Conservation (phyloP, 2,888 invertebrate species). For the Acanthoscelides obtectus region DNA sequence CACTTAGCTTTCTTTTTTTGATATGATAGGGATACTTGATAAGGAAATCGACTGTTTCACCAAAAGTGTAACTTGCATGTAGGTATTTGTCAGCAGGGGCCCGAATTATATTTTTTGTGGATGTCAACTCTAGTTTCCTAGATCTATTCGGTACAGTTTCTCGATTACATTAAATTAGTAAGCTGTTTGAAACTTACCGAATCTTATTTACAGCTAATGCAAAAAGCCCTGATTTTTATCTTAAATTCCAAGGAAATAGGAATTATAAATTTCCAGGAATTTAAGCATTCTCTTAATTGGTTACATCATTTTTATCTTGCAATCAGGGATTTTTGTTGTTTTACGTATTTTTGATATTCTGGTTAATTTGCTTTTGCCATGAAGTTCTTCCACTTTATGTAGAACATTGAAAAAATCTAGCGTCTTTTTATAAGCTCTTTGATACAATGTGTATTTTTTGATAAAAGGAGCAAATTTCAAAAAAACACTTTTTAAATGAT, state of each 20-base stretch:
- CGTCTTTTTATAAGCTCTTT: background rate
- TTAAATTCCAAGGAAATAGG: too few relatives aligned
- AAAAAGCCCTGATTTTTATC: too few relatives aligned
- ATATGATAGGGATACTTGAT: background rate
- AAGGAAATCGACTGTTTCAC: background rate
- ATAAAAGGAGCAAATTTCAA: background rate
- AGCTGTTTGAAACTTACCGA: too few relatives aligned
- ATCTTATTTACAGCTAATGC: too few relatives aligned
- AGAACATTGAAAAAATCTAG: background rate
- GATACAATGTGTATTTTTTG: background rate
- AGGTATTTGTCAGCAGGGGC: background rate
- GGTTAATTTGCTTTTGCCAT: background rate
- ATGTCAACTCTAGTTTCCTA: background rate
- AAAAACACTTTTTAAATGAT: background rate
- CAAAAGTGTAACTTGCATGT: background rate
- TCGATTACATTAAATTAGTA: too few relatives aligned
- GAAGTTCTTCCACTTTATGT: background rate
- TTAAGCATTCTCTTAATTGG: too few relatives aligned
- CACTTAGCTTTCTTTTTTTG: background rate
- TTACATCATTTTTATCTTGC: too few relatives aligned
- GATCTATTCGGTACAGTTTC: too few relatives aligned
- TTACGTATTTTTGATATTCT: background rate
- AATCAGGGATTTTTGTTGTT: too few relatives aligned
- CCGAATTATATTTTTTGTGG: background rate
- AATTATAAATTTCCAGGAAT: too few relatives aligned